Base-by-base conservation (phyloP, 2,113 vertebrate species). In the Bubo scandiacus region DNA sequence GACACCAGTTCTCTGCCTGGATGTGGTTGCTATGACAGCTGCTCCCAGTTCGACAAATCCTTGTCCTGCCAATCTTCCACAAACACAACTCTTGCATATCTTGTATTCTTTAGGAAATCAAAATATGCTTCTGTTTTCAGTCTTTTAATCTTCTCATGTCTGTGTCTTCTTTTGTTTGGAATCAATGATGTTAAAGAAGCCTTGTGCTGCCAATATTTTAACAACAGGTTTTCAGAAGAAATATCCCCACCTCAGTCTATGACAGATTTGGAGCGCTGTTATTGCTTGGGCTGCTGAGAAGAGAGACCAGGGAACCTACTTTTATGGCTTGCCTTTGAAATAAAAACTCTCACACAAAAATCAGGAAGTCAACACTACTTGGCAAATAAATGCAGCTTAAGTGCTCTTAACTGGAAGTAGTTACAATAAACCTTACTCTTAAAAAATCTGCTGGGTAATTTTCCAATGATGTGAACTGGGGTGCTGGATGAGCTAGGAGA, bases 121-220 rank as follows among this genome's bases (percentile, higher is more conserved):
- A 96, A 95, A 75, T 81, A 81, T 8, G 6, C 18, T 95, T 70
- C 88, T 95, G 49, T 12, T 94, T 97, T 92, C 27, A 79, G 36
- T 68, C 27, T 84, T 95, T 78, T 71, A 93, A 81, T 92, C 29
- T 85, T 86, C 61, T 92, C 43, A 32, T 66, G 15, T 32, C 68
- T 94, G 34, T 57, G 51, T 72, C 36, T 94, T 40, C 52, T 94
- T 92, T 95, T 94, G 67, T 96, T 95, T 96, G 66, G 79, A 94
- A 94, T 70, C 78, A 70, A 32, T 67, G 55, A 63, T 42, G 21
- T 89, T 95, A 92, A 91, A 96, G 58, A n/a, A 81, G 38, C 52
- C 29, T 43, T 86, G 38, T 67, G 43, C 58, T 96, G 86, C 66
- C 73, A 80, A 80, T 87, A 92, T 91, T 87, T 85, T 57, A 92